Percentiles rank a stretch among this genome's conserved stretches.
phyloP scores from a whole-genome alignment of 2,113 vertebrate genomes.

The Pollachius pollachius region DNA sequence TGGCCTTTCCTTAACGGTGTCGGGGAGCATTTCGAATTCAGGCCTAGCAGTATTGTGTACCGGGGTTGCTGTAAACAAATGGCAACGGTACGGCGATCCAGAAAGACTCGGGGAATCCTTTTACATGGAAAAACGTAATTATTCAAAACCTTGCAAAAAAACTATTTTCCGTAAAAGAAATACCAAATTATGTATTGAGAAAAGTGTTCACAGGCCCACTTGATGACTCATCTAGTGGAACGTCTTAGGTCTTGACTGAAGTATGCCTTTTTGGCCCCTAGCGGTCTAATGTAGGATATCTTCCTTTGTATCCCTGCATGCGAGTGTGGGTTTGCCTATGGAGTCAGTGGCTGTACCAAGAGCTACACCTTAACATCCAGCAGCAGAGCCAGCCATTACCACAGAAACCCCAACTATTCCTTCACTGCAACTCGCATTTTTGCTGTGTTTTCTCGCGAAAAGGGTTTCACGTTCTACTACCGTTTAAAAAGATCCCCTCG shows the following conservation, averaged over 20 bases:
- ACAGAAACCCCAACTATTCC: constrained; percentile 30
- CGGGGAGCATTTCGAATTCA: too few relatives aligned
- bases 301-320: too few relatives aligned
- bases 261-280: constrained; percentile 7
- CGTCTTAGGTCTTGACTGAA: constrained; percentile 5
- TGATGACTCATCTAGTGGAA: constrained; percentile 33
- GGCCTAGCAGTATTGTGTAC: too few relatives aligned
- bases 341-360: constrained; percentile 3
- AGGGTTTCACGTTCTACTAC: constrained; percentile 21
- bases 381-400: constrained; percentile 6
- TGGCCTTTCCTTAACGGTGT: too few relatives aligned
- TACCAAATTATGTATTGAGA: constrained; percentile 18
- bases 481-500: constrained; percentile 33
- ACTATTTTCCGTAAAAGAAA: constrained; percentile 22
- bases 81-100: too few relatives aligned
- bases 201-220: constrained; percentile 8
- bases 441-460: constrained; percentile 8
- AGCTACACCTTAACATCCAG: constrained; percentile 30
- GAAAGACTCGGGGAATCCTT: neutral
- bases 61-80: too few relatives aligned
- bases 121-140: constrained; percentile 22
- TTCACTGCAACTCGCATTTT: constrained; percentile 6
- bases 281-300: neutral
- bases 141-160: constrained; percentile 36
- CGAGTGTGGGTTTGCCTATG: neutral